These are phyloP conservation scores for Drosophila lacertosa DNA, from an alignment of 1,140 invertebrate species.

Conservation along the genomic window DNA sequence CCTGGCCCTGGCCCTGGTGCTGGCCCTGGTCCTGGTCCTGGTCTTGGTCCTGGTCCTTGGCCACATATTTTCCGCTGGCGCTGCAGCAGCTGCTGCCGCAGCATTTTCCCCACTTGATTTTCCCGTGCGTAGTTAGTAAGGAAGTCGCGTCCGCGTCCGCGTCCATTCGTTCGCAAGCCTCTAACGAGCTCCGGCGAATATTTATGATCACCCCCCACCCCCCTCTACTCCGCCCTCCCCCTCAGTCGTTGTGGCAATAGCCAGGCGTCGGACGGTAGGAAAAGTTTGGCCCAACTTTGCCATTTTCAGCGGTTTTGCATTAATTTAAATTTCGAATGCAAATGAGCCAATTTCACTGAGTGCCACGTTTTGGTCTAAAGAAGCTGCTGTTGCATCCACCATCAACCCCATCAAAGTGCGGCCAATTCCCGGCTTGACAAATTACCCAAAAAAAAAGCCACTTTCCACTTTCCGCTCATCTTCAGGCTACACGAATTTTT, in stretches of 20 bases:
- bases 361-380: conserved; percentile 66
- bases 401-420: conserved; percentile 64
- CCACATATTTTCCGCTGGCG: conserved; percentile 68
- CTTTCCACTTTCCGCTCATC: conserved; percentile 7
- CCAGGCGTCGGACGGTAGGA: conserved; percentile 42
- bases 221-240: not conserved
- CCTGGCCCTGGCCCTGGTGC: conserved; percentile 15
- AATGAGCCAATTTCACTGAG: conserved; percentile 83
- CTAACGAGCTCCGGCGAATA: conserved; percentile 81
- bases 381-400: conserved; percentile 19
- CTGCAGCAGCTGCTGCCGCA: conserved; percentile 64
- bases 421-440: conserved; percentile 73
- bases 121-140: conserved; percentile 79
- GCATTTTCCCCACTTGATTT: conserved; percentile 79
- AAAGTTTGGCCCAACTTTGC: conserved; percentile 70
- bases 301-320: conserved; percentile 81
- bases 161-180: conserved; percentile 72
- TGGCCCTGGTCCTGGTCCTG: conserved; percentile 13
- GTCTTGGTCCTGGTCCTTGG: conserved; percentile 17
- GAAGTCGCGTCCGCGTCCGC: conserved; percentile 74
- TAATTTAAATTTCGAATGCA: conserved; percentile 84
- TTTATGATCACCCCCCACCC: conserved; percentile 71
- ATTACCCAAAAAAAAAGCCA: conserved; percentile 61
- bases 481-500: conserved; percentile 26
- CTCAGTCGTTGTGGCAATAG: not conserved